Percentiles rank a stretch among this genome's conserved stretches.
phyloP scores from a whole-genome alignment of 1,140 invertebrate species.

The Drosophila parabipectinata region DNA sequence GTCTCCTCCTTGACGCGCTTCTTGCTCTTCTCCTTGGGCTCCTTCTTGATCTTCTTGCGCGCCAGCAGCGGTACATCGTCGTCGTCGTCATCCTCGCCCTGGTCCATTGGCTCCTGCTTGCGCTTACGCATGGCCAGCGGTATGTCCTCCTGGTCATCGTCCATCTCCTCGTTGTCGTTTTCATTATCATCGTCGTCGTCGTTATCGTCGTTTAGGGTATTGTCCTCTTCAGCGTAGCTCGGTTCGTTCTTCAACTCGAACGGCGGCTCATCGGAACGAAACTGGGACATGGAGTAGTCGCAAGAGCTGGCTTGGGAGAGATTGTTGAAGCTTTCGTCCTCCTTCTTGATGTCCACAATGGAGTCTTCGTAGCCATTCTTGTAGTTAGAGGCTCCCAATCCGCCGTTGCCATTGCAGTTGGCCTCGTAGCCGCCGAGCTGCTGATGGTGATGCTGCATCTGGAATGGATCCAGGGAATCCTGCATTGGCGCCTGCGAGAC shows the following conservation, averaged over 20 bases:
- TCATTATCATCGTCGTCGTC: slow-evolving; percentile 89
- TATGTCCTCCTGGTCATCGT: slow-evolving; percentile 89
- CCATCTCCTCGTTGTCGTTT: slow-evolving; percentile 88
- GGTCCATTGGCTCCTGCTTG: slow-evolving; percentile 48
- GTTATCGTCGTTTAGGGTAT: slow-evolving; percentile 76
- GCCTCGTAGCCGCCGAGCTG: slow-evolving; percentile 2
- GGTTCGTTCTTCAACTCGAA: slow-evolving; percentile 74
- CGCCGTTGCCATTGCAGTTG: slow-evolving; percentile 37
- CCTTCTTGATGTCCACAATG: slow-evolving; percentile 65
- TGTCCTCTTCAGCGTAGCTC: slow-evolving; percentile 64
- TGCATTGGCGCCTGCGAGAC: slow-evolving; percentile 79
- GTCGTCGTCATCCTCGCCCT: slow-evolving; percentile 85
- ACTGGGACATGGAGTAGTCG: slow-evolving; percentile 88
- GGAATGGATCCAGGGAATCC: slow-evolving; percentile 40
- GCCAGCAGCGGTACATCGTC: slow-evolving; percentile 88
- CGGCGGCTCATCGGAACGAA: slow-evolving; percentile 85
- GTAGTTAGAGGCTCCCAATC: slow-evolving; percentile 65
- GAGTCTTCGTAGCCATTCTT: slow-evolving; percentile 77
- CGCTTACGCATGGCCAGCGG: slow-evolving; percentile 87
- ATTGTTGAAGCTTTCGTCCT: slow-evolving; percentile 80
- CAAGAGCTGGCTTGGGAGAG: slow-evolving; percentile 87
- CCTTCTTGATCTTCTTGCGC: slow-evolving; percentile 86
- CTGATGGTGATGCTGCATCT: slow-evolving; percentile 31
- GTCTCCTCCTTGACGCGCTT: slow-evolving; percentile 87
- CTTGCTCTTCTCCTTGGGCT: slow-evolving; percentile 86